Conservation (phyloP, 64 coral and sea anemone species). For the Stichodactyla helianthus region DNA sequence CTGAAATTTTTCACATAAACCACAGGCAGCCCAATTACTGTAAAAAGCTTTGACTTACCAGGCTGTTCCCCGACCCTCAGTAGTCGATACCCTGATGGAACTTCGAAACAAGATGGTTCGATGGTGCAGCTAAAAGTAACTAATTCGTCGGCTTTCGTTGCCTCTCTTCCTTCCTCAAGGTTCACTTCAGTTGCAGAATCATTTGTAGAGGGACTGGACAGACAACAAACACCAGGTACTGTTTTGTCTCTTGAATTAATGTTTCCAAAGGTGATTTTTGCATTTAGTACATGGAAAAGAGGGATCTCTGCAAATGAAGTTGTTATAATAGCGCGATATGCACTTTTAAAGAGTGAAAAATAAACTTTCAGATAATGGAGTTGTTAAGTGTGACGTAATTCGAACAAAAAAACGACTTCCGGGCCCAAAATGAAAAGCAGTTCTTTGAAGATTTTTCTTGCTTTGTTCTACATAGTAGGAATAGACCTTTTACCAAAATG, state of each 20-base stretch:
- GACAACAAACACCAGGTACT: conserved; percentile 47
- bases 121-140: conserved; percentile 47
- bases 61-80: conserved; percentile 66
- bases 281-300: conserved; percentile 96
- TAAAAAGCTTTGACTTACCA: neutral
- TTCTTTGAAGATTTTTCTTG: too few relatives aligned
- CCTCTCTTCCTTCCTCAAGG: neutral
- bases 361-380: too few relatives aligned
- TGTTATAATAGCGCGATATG: neutral
- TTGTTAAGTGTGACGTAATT: too few relatives aligned
- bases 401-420: too few relatives aligned
- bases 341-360: too few relatives aligned
- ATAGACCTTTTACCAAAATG: too few relatives aligned
- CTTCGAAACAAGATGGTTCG: conserved; percentile 69
- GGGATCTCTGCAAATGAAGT: conserved; percentile 73
- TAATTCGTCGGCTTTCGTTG: neutral
- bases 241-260: conserved; percentile 69
- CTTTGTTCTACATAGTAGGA: too few relatives aligned
- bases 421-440: too few relatives aligned
- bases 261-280: conserved; percentile 95
- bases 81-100: conserved; percentile 70
- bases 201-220: neutral
- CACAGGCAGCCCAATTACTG: neutral
- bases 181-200: neutral
- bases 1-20: too few relatives aligned